Base-by-base conservation (phyloP, 2,797 vertebrate genomes). In the Coranthus polyacanthus region DNA sequence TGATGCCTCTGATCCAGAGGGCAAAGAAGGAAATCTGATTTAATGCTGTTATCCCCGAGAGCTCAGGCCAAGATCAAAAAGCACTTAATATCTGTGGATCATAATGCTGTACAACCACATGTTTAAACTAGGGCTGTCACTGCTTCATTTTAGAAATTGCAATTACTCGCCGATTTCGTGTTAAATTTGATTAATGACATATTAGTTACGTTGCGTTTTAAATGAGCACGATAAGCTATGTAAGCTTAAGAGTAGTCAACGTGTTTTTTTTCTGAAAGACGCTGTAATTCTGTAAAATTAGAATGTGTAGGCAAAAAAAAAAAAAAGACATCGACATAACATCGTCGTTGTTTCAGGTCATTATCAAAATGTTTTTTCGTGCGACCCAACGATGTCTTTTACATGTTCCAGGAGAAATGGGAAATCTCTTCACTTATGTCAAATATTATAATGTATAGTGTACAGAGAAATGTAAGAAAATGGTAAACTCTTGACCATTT, bases 1-100 rank as follows among this genome's bases (percentile, higher is more conserved):
- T 53, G 17, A 38, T 22, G 62, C 72, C 75, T 84, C 84, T 83
- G 84, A 88, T 85, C 76, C 81, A 54, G 42, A 74, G 68, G 74
- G 67, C 62, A 76, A 54, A 77, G 49, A 62, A 87, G 82, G 69
- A 84, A 68, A 79, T 86, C 42, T 54, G 70, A 72, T 46, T 62
- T 69, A 65, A 72, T 58, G 47, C 64, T 46, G 67, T 74, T 69
- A 51, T 74, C 68, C 75, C 73, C 52, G 47, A 52, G 66, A 75
- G 75, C 65, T 59, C 77, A 36, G 54, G 41, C 53, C 57, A 20
- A 51, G 65, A 86, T 82, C 74, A 86, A 73, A 78, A 77, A 80
- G 51, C 67, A 69, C 73, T 80, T 63, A 20, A 72, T 68, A 68
- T 66, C 42, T 46, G 56, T 56, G 38, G 60, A 77, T 50, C 56